phyloP scores from a whole-genome alignment of 1,140 invertebrate genomes.

The Penaeus chinensis region DNA sequence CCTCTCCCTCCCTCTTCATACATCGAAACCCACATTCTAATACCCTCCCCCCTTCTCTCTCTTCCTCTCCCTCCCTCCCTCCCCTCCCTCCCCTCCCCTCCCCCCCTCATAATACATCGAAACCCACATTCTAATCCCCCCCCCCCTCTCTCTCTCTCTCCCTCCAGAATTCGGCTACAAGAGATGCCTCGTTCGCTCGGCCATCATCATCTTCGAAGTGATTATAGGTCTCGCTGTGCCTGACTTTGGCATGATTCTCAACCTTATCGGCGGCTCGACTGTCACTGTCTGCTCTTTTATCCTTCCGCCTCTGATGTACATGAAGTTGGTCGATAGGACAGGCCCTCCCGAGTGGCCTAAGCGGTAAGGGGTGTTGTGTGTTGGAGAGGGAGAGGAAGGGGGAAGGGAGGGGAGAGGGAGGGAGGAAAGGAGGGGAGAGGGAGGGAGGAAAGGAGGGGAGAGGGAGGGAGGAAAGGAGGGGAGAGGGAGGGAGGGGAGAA shows the following conservation, averaged over 20 bases:
- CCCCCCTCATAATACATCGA: neutral
- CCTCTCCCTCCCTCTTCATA: neutral
- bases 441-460: neutral
- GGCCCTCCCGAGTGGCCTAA: constrained; percentile 19
- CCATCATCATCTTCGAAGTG: constrained; percentile 78
- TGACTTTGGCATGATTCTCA: constrained; percentile 88
- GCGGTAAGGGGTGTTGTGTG: constrained; percentile 3
- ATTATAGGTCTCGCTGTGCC: constrained; percentile 86
- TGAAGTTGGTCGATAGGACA: constrained; percentile 70
- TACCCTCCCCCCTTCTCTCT: neutral
- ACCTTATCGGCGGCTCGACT: constrained; percentile 85
- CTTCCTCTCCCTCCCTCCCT: neutral
- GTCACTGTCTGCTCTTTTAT: constrained; percentile 86
- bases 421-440: neutral
- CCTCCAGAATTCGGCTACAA: constrained; percentile 82
- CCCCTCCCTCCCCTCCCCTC: neutral
- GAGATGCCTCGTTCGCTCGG: constrained; percentile 79
- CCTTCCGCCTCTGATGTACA: constrained; percentile 86
- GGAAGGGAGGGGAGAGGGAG: neutral
- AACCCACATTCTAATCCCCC: neutral
- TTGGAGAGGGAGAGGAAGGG: neutral
- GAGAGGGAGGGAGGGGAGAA: neutral
- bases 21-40: too few relatives aligned
- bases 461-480: neutral
- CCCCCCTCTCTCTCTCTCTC: constrained; percentile 25